Evolutionary conservation across 2,113 vertebrate genomes (phyloP).

Genomic region (Gobio gobio): DNA sequence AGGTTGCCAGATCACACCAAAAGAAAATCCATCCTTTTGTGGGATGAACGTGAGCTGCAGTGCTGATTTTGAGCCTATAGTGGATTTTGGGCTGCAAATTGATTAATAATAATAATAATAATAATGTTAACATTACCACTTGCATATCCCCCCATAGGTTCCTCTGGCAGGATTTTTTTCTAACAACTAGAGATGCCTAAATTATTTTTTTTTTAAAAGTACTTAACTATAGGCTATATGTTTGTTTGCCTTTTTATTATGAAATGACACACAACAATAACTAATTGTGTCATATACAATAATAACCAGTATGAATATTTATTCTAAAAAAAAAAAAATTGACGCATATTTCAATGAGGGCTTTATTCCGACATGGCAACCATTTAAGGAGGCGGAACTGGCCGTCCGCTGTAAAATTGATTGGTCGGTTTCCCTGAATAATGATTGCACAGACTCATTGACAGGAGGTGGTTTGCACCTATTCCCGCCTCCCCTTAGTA

Average conservation of each 20-base stretch:
- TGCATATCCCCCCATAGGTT: too few relatives aligned
- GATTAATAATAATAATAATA: too few relatives aligned
- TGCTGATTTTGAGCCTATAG: not conserved
- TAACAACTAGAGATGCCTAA: too few relatives aligned
- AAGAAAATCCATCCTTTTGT: not conserved
- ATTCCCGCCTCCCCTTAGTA: not conserved
- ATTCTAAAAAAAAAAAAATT: not conserved
- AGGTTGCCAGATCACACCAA: constrained; percentile 50
- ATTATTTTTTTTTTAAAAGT: too few relatives aligned
- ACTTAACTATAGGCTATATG: too few relatives aligned
- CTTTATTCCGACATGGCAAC: constrained; percentile 47
- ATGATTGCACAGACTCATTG: constrained; percentile 17
- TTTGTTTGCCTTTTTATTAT: not conserved
- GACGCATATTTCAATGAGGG: not conserved
- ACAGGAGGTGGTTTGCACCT: not conserved
- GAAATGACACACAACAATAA: not conserved
- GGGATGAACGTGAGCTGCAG: not conserved
- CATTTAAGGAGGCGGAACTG: constrained; percentile 7
- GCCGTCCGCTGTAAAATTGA: not conserved
- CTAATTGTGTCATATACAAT: not conserved
- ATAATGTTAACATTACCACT: too few relatives aligned
- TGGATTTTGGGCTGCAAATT: too few relatives aligned
- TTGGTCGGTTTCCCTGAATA: constrained; percentile 43
- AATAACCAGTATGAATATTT: not conserved
- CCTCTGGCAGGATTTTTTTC: too few relatives aligned